phyloP scores from a whole-genome alignment of 2,797 vertebrate species.

The Peromyscus aztecus region DNA sequence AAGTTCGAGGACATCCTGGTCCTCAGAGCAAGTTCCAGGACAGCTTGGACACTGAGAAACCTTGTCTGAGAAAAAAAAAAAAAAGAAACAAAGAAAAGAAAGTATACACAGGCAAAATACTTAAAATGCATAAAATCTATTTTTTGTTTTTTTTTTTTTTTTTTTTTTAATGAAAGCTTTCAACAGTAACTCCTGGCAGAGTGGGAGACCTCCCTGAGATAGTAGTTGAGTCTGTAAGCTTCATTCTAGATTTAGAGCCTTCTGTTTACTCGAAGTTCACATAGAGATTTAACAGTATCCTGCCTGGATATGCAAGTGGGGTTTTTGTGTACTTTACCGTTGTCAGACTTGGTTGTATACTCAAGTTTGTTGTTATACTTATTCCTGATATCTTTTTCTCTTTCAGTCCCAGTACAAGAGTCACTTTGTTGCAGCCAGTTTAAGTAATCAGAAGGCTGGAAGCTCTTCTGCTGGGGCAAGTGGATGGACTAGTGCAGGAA shows the following conservation, averaged over 20 bases:
- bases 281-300: not conserved
- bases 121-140: not conserved
- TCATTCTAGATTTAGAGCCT: not conserved
- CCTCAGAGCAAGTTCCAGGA: not conserved
- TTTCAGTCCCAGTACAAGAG: constrained; percentile 97
- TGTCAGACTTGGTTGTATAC: not conserved
- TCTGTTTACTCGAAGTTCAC: constrained; percentile 16
- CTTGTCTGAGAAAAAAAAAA: not conserved
- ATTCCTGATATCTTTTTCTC: constrained; percentile 56
- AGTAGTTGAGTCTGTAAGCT: not conserved
- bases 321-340: not conserved
- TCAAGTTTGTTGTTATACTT: not conserved
- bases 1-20: not conserved
- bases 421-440: constrained; percentile 97
- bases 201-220: not conserved
- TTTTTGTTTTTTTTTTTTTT: too few species aligned
- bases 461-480: constrained; percentile 93
- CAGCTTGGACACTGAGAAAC: not conserved
- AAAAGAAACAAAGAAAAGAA: not conserved
- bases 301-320: not conserved
- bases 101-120: not conserved
- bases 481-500: constrained; percentile 98
- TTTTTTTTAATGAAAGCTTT: not conserved
- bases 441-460: constrained; percentile 95
- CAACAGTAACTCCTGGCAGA: not conserved